Evolutionary conservation across 2,797 vertebrate genomes (phyloP).

Genomic region (Ciconia nigra): DNA sequence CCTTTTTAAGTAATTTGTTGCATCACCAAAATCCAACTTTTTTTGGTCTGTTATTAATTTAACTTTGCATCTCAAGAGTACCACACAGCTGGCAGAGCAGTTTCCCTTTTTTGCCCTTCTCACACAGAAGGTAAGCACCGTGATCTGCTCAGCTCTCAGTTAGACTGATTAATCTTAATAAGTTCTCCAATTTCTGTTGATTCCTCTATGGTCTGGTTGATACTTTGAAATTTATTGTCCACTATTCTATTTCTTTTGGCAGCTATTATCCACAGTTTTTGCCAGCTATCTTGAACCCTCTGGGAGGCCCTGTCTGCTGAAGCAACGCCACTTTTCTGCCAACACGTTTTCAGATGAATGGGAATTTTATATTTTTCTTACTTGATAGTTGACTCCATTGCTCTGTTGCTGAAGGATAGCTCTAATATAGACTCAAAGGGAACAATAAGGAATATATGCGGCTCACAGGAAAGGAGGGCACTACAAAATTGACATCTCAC

Average conservation of each 20-base stretch:
- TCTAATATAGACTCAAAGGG: neutral
- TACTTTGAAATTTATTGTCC: neutral
- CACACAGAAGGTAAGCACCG: neutral
- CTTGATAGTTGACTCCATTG: neutral
- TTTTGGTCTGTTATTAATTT: neutral
- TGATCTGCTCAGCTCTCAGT: neutral
- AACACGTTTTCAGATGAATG: neutral
- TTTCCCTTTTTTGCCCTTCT: neutral
- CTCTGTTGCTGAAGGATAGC: neutral
- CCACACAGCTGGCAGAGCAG: neutral
- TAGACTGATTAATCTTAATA: neutral
- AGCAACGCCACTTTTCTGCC: neutral
- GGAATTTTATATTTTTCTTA: constrained; percentile 12
- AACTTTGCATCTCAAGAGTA: neutral
- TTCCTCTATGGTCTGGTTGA: neutral
- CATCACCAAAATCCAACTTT: neutral
- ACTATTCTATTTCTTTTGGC: neutral
- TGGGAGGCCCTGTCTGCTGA: neutral
- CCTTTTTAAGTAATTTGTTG: neutral
- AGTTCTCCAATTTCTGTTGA: neutral
- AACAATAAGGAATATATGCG: neutral
- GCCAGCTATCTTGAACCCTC: neutral
- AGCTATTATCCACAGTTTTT: neutral
- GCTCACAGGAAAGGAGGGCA: neutral
- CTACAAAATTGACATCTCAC: neutral